phyloP scores from a whole-genome alignment of 2,113 vertebrate species.

The Columba livia region DNA sequence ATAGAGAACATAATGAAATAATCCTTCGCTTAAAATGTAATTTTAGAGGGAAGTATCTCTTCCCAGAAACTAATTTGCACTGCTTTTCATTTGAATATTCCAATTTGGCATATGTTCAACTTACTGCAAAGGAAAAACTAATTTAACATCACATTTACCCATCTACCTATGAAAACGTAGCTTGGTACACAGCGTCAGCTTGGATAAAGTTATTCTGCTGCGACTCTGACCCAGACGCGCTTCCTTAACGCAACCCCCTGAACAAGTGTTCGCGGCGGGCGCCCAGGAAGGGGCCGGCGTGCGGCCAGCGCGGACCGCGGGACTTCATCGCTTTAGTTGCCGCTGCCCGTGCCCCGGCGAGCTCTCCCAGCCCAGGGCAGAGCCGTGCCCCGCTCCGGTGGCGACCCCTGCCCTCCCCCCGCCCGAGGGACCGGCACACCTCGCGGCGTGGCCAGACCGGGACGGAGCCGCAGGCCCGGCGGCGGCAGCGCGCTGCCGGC shows the following conservation, averaged over 20 bases:
- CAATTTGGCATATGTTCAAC: background rate
- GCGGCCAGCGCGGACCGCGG: background rate
- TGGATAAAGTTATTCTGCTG: background rate
- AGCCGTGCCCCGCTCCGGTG: background rate
- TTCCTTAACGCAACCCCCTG: background rate
- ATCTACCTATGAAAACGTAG: accelerated
- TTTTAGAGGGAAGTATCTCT: background rate
- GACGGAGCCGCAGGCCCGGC: background rate
- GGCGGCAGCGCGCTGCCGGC: background rate
- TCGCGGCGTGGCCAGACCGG: background rate
- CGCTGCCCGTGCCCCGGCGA: background rate
- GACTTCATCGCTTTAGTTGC: too few relatives aligned
- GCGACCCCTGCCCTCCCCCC: background rate
- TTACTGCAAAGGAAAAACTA: background rate
- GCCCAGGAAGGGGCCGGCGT: background rate
- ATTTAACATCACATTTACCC: background rate
- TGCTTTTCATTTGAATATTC: background rate
- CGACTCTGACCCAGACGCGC: background rate
- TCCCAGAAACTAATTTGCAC: background rate
- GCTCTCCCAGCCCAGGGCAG: background rate
- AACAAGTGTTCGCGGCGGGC: background rate
- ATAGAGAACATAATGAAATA: background rate
- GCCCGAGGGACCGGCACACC: background rate
- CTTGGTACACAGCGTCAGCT: background rate
- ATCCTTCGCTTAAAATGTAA: background rate